Base-by-base conservation (phyloP, 2,888 invertebrate species). In the Choreutis nemorana region DNA sequence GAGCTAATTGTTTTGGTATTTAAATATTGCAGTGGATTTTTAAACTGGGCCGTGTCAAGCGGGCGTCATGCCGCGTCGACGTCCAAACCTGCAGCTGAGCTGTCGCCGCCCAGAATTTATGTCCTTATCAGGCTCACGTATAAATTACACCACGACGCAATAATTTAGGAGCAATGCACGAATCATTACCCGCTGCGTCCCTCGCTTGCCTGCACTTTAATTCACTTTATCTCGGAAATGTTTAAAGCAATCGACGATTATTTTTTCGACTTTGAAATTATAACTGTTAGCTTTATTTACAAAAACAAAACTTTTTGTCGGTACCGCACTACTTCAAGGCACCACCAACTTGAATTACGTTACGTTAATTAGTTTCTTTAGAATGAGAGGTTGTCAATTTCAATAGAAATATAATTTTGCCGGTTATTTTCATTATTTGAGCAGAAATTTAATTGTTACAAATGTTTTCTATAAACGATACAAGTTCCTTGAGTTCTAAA, bases 121-220 rank as follows among this genome's bases (percentile, higher is more conserved):
- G 71, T 58, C 67, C 65, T 78, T 77, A 77, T 73, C 73, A 75
- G 62, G 42, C 65, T 45, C 45, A 62, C 53, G 61, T 68, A 72
- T 77, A 78, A 77, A 78, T 78, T 75, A 72, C 70, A 60, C 43
- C 53, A 55, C 58, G 56, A 59, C 48, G 70, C 67, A 70, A 75
- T 78, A 77, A 77, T 75, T 77, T 75, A 73, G 75, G 68, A 65
- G 65, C 65, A 65, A 64, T 70, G 66, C 71, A 72, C 72, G 77
- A 71, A 75, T 77, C 73, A 73, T 77, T 77, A 67, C 78, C 71
- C 72, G 65, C 73, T 71, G 75, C 57, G 68, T 48, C 46, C 50
- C 44, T 45, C 52, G 55, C 50, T 53, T 38, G 45, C 44, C 54
- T 55, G 56, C 55, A 55, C 52, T 62, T 70, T 70, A 70, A 72